Percentiles rank a stretch among this genome's conserved stretches.
Evolutionary conservation across 2,888 invertebrate genomes (phyloP).

Genomic region (Silvanus unidentatus): DNA sequence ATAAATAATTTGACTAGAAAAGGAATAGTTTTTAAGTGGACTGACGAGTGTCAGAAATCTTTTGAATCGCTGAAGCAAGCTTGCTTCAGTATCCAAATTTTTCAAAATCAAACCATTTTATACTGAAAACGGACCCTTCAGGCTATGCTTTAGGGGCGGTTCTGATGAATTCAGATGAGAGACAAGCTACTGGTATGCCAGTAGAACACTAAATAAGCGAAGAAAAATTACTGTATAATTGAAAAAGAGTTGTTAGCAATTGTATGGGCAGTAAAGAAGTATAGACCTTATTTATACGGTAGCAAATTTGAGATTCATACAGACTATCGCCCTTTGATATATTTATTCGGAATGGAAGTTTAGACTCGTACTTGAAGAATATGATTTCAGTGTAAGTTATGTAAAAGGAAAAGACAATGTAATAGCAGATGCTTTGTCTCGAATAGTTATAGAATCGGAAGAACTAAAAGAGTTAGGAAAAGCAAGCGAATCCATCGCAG

Average conservation of each 20-base stretch:
- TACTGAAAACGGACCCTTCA: slow-evolving; percentile 13
- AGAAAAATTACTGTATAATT: slow-evolving; percentile 7
- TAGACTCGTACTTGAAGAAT: slow-evolving; percentile 19
- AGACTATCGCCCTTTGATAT: slow-evolving; percentile 16
- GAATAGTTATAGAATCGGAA: not conserved
- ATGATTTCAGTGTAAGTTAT: slow-evolving; percentile 6
- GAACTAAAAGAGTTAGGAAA: not conserved
- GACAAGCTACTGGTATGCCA: slow-evolving; percentile 4
- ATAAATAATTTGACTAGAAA: slow-evolving; percentile 17
- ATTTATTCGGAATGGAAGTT: slow-evolving; percentile 23
- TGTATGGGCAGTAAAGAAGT: slow-evolving; percentile 22
- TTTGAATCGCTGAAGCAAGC: slow-evolving; percentile 12
- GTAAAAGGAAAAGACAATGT: slow-evolving; percentile 9
- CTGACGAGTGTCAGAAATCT: slow-evolving; percentile 15
- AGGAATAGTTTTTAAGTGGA: slow-evolving; percentile 13
- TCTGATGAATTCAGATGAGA: slow-evolving; percentile 7
- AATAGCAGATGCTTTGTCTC: slow-evolving; percentile 10
- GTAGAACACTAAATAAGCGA: slow-evolving; percentile 6
- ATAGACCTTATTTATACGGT: slow-evolving; percentile 3
- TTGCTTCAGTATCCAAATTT: slow-evolving; percentile 19
- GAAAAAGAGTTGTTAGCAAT: slow-evolving; percentile 18
- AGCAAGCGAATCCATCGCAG: not conserved
- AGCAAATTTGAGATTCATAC: slow-evolving; percentile 2
- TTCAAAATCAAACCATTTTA: slow-evolving; percentile 9
- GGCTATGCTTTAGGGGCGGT: slow-evolving; percentile 7